Evolutionary conservation across 1,140 invertebrate genomes (phyloP), one percentile per base, ranked within the genome.

Genomic region (Meloidogyne chitwoodi): DNA sequence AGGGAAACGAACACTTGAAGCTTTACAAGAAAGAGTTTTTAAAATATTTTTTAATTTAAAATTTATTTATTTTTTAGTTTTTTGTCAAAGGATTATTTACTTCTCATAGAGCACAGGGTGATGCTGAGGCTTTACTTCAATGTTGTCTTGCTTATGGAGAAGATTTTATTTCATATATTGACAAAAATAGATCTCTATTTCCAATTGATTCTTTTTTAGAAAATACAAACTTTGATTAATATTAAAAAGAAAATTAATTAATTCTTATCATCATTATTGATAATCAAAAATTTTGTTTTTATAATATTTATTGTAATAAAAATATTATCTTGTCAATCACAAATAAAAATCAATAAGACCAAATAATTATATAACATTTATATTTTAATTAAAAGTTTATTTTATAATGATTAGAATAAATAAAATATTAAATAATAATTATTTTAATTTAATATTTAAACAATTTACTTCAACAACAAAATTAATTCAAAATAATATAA

Each of bases 131-230:
- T 11, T 63, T 78, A 5, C 24, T 78, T 16, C 74, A 78, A 70
- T 31, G 73, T 41, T 78, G 75, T 8, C 31, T 78, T 26, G 24
- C 62, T 56, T 78, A 78, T 26, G 77, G 77, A n/a, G 63, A 62
- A 19, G 77, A 78, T 26, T 78, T 78, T 77, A 27, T 77, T 12
- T 34, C 65, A 8, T 78, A 77, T 62, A 62, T 62, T 11, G 77
- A 78, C 19, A 67, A 24, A 27, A 26, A 73, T 34, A 24, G 24
- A 19, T 31, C 71, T 16, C 8, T 22, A 12, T 73, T 73, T 34
- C 56, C 71, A n/a, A 56, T 56, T 56, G n/a, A 56, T n/a, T n/a
- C 2, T 56, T 56, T 56, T 56, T 3, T 0, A 56, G 48, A 56
- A 56, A 56, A 56, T 56, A 0, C 41, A 19, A 44, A 16, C 16